Evolutionary conservation across 2,113 vertebrate genomes (phyloP), one percentile per base, ranked within the genome.

Genomic region (Lutjanus erythropterus): DNA sequence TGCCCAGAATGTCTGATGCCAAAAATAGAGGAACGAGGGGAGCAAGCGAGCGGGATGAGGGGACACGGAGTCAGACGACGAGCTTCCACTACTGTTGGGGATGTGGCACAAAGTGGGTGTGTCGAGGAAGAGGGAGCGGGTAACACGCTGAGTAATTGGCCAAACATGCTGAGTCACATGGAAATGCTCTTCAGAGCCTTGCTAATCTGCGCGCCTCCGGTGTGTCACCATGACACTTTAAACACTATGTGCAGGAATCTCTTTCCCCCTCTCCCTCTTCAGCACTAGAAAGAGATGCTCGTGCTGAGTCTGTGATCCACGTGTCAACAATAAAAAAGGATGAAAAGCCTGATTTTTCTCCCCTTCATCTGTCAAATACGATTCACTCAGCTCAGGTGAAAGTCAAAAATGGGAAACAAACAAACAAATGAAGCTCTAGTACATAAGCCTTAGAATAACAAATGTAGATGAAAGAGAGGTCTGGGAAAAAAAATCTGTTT

Each of bases 1-100:
- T 95, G 94, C 89, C 89, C 90, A 83, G 94, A 94, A 95, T 95
- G 89, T 85, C 73, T 92, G 90, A 95, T 94, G 89, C 91, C 88
- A 84, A 89, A 90, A 92, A 91, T 92, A 89, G 91, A 90, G 84
- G 77, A 79, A 80, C 25, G 81, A 74, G 41, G 71, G 84, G 83
- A 74, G 70, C 37, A 58, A 81, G 71, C 37, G 61, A 81, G 71
- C 2, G 27, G 79, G 58, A 81, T 35, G 75, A 71, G 76, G 83
- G 80, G 71, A 83, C n/a, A 9, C n/a, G n/a, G 70, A 82, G 81
- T 87, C 56, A 84, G 86, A 80, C 31, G 86, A 80, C 31, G 42
- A 80, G 77, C 61, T 50, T 83, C 70, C 58, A 11, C 79, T 62
- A 55, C 59, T 59, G 78, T 80, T 77, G 71, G 71, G 84, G 77